Evolutionary conservation across 2,888 invertebrate genomes (phyloP).

Genomic region (Idaea straminata): DNA sequence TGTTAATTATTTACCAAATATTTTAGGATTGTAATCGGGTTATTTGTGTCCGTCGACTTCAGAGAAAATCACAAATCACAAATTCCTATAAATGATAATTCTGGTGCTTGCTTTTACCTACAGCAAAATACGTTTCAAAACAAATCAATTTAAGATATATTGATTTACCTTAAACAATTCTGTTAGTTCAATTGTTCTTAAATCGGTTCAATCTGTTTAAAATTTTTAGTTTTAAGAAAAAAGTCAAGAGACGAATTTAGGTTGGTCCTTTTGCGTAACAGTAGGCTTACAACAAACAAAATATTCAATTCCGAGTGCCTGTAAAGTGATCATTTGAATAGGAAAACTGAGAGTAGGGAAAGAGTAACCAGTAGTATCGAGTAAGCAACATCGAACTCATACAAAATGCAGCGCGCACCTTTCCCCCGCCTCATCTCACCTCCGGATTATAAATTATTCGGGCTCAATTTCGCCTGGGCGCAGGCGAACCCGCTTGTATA

Average conservation of each 20-base stretch:
- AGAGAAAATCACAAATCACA: background rate
- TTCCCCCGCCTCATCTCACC: constrained; percentile 42
- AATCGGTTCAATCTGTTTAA: no score
- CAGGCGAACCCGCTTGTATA: constrained; percentile 49
- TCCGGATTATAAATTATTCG: constrained; percentile 74
- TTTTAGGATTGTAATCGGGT: background rate
- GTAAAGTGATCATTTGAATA: background rate
- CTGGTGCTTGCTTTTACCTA: no score
- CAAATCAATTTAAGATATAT: no score
- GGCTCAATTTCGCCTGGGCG: constrained; percentile 64
- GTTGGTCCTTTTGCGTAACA: no score
- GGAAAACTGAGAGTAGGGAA: background rate
- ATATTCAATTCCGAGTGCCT: background rate
- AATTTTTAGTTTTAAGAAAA: no score
- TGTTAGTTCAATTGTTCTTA: no score
- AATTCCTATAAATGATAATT: no score
- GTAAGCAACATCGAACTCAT: constrained; percentile 61
- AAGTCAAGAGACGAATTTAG: no score
- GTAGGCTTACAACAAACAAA: background rate
- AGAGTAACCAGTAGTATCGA: constrained; percentile 35
- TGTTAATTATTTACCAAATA: background rate
- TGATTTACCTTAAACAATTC: no score
- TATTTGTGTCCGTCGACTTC: background rate
- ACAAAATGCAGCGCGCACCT: constrained; percentile 67
- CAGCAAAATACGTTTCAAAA: no score